These are phyloP conservation scores for Paracentrotus lividus DNA, from an alignment of 53 echinoderm and acorn worm species.

Conservation along the genomic window DNA sequence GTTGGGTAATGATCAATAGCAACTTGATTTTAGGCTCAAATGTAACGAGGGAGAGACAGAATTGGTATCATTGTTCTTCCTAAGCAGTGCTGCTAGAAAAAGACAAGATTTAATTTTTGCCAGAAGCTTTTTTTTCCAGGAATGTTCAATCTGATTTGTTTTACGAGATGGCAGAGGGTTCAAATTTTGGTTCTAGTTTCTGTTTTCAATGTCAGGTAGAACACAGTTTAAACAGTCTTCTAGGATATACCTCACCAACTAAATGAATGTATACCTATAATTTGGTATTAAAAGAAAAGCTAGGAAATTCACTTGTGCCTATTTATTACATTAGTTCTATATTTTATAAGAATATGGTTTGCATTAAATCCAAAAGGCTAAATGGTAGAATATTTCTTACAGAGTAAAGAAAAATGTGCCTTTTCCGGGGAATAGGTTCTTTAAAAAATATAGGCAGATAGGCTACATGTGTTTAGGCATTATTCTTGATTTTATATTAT, in stretches of 20 bases:
- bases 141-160: constrained; percentile 13
- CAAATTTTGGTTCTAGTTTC: neutral
- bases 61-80: neutral
- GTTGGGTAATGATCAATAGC: neutral
- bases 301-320: too few species aligned
- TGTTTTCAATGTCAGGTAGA: neutral
- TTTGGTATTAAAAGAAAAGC: too few species aligned
- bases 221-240: too few species aligned
- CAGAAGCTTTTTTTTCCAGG: neutral
- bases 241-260: too few species aligned
- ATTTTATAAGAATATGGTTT: too few species aligned
- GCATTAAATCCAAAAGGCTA: too few species aligned
- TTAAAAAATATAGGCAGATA: too few species aligned
- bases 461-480: too few species aligned
- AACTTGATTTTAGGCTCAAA: neutral
- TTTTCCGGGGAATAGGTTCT: neutral
- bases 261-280: too few species aligned
- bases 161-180: neutral
- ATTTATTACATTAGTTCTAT: too few species aligned
- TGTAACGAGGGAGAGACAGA: neutral
- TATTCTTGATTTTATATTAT: neutral
- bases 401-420: too few species aligned
- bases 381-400: too few species aligned
- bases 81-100: neutral
- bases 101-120: neutral